Conservation (phyloP, 2,113 vertebrate species). For the Sphyrna mokarran region DNA sequence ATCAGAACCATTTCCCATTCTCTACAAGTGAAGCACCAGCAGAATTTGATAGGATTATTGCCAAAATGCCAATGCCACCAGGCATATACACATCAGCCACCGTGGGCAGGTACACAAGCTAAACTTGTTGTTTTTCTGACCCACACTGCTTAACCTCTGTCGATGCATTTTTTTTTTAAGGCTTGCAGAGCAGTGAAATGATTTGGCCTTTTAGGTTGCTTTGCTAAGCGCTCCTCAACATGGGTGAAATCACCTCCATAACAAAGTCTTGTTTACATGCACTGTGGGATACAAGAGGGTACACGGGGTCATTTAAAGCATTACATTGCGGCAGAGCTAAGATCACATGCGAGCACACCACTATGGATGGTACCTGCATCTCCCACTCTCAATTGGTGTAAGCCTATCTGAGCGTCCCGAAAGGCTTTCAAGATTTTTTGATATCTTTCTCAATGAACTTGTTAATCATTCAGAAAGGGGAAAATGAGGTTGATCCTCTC, state of each 20-base stretch:
- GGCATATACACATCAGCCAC: neutral
- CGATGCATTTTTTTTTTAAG: neutral
- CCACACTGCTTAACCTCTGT: slow-evolving; percentile 17
- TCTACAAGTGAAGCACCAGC: neutral
- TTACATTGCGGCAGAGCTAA: neutral
- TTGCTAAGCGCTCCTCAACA: neutral
- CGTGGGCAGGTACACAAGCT: neutral
- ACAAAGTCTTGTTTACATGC: neutral
- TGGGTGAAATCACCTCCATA: slow-evolving; percentile 16
- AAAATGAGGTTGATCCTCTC: neutral
- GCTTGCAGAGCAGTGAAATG: slow-evolving; percentile 13
- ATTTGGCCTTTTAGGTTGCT: slow-evolving; percentile 10
- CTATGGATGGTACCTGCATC: no score
- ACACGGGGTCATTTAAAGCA: neutral
- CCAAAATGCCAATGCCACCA: neutral
- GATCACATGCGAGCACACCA: neutral
- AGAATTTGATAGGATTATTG: neutral
- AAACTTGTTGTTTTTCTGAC: neutral
- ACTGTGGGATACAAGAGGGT: neutral
- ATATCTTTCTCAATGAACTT: neutral
- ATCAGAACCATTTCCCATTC: neutral
- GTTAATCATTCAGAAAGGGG: slow-evolving; percentile 4
- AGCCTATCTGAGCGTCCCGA: neutral
- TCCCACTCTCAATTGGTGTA: no score
- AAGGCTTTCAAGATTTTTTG: neutral